Evolutionary conservation across 1,140 invertebrate species (phyloP).

Genomic region (Anastatus disparis): DNA sequence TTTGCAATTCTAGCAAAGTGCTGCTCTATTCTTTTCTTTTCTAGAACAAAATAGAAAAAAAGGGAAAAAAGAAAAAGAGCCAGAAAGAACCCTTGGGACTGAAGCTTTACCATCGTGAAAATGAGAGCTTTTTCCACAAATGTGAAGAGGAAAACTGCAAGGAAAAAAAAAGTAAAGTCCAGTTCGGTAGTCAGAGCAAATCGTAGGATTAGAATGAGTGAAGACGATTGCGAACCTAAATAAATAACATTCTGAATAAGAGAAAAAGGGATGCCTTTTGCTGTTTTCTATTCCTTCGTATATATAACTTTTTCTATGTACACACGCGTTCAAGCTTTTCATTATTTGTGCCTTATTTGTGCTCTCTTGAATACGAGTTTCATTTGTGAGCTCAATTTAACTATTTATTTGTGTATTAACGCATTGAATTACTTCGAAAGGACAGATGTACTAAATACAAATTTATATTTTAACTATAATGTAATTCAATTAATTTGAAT

Average conservation of each 20-base stretch:
- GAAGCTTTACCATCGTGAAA: constrained; percentile 10
- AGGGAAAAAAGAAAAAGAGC: constrained; percentile 28
- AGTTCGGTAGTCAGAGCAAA: constrained; percentile 25
- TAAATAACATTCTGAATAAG: constrained; percentile 18
- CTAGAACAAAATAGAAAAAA: background rate
- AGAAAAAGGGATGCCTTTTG: too few species aligned
- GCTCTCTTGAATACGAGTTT: constrained; percentile 18
- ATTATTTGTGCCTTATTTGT: constrained; percentile 34
- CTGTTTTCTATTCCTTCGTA: too few species aligned
- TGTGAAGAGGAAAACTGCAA: background rate
- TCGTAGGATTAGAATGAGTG: constrained; percentile 27
- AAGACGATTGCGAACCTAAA: constrained; percentile 35
- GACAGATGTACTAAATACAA: too few species aligned
- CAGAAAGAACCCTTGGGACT: constrained; percentile 45
- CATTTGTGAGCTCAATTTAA: constrained; percentile 13
- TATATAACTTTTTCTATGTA: constrained; percentile 20
- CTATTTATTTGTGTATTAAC: constrained; percentile 18
- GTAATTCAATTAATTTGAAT: too few species aligned
- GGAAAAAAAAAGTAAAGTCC: constrained; percentile 43
- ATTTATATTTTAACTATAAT: too few species aligned
- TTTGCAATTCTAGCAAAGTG: constrained; percentile 29
- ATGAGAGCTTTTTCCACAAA: constrained; percentile 24
- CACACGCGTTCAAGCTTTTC: background rate
- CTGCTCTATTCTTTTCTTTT: background rate
- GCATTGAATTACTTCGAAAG: too few species aligned